These are phyloP conservation scores for Cossypha caffra DNA, from an alignment of 2,797 vertebrate species.

Conservation along the genomic window DNA sequence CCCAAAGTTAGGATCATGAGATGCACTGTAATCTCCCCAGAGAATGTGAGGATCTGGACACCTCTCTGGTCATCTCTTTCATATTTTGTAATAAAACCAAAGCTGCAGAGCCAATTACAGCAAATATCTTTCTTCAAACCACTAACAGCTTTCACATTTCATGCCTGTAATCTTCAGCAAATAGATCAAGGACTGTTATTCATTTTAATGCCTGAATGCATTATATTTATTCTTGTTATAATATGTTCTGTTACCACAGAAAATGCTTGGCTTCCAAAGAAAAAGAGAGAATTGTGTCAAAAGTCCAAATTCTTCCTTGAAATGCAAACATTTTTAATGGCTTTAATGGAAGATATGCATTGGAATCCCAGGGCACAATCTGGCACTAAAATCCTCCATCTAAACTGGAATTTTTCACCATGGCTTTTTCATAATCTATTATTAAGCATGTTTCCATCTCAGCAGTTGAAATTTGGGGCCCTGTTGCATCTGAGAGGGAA, in stretches of 20 bases:
- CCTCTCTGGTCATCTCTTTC: background rate
- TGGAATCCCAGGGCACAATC: slow-evolving; percentile 31
- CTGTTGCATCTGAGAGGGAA: slow-evolving; percentile 23
- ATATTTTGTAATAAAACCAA: background rate
- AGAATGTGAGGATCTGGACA: background rate
- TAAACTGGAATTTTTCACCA: slow-evolving; percentile 39
- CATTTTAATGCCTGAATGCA: slow-evolving; percentile 61
- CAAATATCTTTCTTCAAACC: slow-evolving; percentile 20
- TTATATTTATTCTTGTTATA: slow-evolving; percentile 57
- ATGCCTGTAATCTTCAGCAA: slow-evolving; percentile 33
- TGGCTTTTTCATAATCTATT: slow-evolving; percentile 48
- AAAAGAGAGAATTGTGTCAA: slow-evolving; percentile 52
- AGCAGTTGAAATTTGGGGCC: slow-evolving; percentile 33
- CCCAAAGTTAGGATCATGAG: background rate
- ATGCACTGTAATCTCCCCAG: background rate
- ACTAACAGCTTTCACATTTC: slow-evolving; percentile 42
- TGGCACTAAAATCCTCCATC: slow-evolving; percentile 19
- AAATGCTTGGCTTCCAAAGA: slow-evolving; percentile 39
- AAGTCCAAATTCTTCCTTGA: slow-evolving; percentile 44
- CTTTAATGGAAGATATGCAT: slow-evolving; percentile 37
- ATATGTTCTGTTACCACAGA: slow-evolving; percentile 57
- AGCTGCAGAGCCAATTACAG: background rate
- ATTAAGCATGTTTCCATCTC: slow-evolving; percentile 42
- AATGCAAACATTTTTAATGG: slow-evolving; percentile 14
- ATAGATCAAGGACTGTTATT: slow-evolving; percentile 58